Base-by-base conservation (phyloP, 2,888 invertebrate species). In the Kryphioiulus occultus region DNA sequence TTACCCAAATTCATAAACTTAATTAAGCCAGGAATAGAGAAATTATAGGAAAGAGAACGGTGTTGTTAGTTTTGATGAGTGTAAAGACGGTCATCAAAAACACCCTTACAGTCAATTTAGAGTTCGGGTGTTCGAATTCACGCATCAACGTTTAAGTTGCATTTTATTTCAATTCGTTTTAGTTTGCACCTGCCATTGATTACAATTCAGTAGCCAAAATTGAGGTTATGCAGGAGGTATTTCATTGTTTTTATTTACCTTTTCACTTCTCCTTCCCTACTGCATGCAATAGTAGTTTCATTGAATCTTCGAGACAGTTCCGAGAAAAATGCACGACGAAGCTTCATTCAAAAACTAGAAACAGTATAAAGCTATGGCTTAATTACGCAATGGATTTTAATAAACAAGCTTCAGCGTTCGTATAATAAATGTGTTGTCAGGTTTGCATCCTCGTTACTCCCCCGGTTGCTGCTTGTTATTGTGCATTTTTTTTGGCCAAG, bases 201-300 rank as follows among this genome's bases (percentile, higher is more conserved):
- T 86, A 47, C 42, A 86, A 47, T 86, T 86, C 86, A 26, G 53
- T 86, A n/a, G 86, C 86, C 32, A 53, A 86, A 86, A 86, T 86
- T 53, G 86, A 86, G 19, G 86, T 86, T 35, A n/a, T 30, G 12
- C 86, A 86, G 53, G 86, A 86, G 86, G 86, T 85, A 59, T 87
- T 78, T 32, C 26, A 35, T 87, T 82, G 12, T 87, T 87, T 68
- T 87, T 35, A 32, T 39, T 87, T 87, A 39, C 9, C n/a, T 59
- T 39, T 22, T 86, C 17, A 26, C n/a, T n/a, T n/a, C 26, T 44
- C 15, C n/a, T 53, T 86, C 35, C 35, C 35, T 35, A 35, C 35
- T 35, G 35, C 35, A 35, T 35, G 35, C 35, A 35, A 35, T 35
- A 4, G 2, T 35, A 4, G 2, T 2, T 35, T 35, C 3, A 35